Conservation (phyloP, 2,888 invertebrate genomes). For the Rosalia funebris region DNA sequence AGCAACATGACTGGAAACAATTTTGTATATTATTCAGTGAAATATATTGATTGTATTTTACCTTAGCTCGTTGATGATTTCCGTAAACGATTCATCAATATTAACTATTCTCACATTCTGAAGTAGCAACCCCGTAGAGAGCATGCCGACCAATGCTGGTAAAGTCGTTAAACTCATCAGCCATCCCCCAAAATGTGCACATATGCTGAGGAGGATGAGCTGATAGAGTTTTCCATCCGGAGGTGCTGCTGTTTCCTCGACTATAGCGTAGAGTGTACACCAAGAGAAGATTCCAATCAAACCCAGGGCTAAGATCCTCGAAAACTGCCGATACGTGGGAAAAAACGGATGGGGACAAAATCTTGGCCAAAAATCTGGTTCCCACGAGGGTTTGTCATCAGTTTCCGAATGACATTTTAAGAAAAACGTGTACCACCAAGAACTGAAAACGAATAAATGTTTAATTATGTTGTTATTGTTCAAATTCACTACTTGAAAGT, state of each 20-base stretch:
- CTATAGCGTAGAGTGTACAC: slow-evolving; percentile 80
- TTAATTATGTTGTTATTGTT: no score
- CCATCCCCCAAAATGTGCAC: slow-evolving; percentile 86
- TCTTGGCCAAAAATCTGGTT: slow-evolving; percentile 82
- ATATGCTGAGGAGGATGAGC: slow-evolving; percentile 78
- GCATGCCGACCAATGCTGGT: slow-evolving; percentile 88
- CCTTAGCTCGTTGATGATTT: slow-evolving; percentile 79
- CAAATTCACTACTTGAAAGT: no score
- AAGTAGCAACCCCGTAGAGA: slow-evolving; percentile 81
- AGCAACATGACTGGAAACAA: slow-evolving; percentile 79
- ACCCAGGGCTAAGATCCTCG: slow-evolving; percentile 78
- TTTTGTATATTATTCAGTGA: no score
- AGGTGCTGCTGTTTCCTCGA: slow-evolving; percentile 82
- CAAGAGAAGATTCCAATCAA: slow-evolving; percentile 80
- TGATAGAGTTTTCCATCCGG: slow-evolving; percentile 87
- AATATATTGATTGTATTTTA: no score
- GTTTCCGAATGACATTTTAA: slow-evolving; percentile 79
- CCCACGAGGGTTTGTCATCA: slow-evolving; percentile 73
- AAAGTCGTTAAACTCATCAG: slow-evolving; percentile 80
- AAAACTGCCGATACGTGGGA: slow-evolving; percentile 83
- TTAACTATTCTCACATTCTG: slow-evolving; percentile 80
- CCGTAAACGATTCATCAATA: slow-evolving; percentile 71
- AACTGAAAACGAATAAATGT: slow-evolving; percentile 65
- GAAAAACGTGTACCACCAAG: slow-evolving; percentile 87
- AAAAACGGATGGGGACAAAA: slow-evolving; percentile 87